Evolutionary conservation across 2,113 vertebrate species (phyloP).

Genomic region (Piaya cayana): DNA sequence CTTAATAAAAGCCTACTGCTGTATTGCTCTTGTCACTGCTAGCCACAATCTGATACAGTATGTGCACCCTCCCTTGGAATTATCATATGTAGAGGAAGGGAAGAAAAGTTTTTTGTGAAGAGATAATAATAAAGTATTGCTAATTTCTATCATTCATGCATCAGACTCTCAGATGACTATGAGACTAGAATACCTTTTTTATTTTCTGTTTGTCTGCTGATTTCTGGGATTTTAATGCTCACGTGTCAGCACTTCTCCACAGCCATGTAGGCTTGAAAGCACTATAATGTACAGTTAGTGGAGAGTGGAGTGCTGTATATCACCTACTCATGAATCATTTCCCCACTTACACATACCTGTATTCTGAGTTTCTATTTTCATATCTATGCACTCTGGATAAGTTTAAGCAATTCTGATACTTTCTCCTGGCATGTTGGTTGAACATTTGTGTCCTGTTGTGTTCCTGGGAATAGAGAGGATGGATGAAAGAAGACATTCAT

Average conservation of each 20-base stretch:
- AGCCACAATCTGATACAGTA: not conserved
- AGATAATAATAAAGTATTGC: not conserved
- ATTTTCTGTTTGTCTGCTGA: not conserved
- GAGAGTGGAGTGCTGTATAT: not conserved
- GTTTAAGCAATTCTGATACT: not conserved
- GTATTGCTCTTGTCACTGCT: not conserved
- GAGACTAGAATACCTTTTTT: not conserved
- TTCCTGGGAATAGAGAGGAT: not conserved
- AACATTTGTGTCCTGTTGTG: not conserved
- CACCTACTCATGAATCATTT: not conserved
- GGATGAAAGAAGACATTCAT: not conserved
- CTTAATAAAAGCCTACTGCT: slow-evolving; percentile 9
- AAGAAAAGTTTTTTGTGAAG: not conserved
- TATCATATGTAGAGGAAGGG: not conserved
- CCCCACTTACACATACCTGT: not conserved
- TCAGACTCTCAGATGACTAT: not conserved
- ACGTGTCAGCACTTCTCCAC: not conserved
- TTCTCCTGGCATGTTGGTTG: not conserved
- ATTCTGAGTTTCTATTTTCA: not conserved
- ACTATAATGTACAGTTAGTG: not conserved
- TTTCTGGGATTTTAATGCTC: not conserved
- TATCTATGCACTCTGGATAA: not conserved
- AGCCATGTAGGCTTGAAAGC: not conserved
- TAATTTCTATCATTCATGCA: not conserved
- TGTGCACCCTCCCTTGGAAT: not conserved